Evolutionary conservation across 2,888 invertebrate species (phyloP), one percentile per base, ranked within the genome.

Genomic region (Oasisia sp.): DNA sequence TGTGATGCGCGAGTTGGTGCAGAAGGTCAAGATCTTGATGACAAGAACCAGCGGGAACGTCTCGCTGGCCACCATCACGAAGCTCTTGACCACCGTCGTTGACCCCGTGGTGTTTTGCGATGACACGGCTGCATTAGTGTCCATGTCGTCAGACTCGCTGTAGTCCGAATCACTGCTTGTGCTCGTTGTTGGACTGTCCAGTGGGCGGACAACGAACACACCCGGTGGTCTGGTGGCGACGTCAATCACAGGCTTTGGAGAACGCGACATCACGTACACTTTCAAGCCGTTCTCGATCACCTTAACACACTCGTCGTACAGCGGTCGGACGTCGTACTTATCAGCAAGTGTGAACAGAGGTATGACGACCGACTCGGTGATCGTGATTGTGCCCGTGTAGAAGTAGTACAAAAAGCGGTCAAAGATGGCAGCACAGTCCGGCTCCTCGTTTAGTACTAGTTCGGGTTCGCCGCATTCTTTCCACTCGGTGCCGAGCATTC

Each of bases 321-420:
- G 93, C 8, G 95, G 93, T 90, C 94, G 94, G 11, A 96, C 95
- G 38, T 95, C 94, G 92, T 96, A 96, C 93, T 96, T 96, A 91
- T 95, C 95, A 2, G 96, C 95, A 92, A 96, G 94, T 92, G 95
- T 94, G 93, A 95, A 95, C 50, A 96, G 94, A 8, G 95, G 95
- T 90, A 96, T 94, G 27, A 96, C 95, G 93, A 95, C 95, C 89
- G 95, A 95, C 90, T 95, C 93, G 92, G 95, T 95, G 92, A 96
- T 94, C 95, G 95, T 95, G 32, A 96, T 95, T 0, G 95, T 95
- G 9, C 96, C 96, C 92, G 95, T 95, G 93, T 96, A 96, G 90
- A 96, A 94, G 92, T 95, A 96, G 92, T 95, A 95, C 45, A 96
- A 94, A 93, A 96, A 96, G 19, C 95, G 94, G 32, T 95, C 95